A percentile compares a stretch with the other conserved stretches of the same genome.
Conservation (phyloP, 2,888 invertebrate genomes). For the Platycheirus rosarum region DNA sequence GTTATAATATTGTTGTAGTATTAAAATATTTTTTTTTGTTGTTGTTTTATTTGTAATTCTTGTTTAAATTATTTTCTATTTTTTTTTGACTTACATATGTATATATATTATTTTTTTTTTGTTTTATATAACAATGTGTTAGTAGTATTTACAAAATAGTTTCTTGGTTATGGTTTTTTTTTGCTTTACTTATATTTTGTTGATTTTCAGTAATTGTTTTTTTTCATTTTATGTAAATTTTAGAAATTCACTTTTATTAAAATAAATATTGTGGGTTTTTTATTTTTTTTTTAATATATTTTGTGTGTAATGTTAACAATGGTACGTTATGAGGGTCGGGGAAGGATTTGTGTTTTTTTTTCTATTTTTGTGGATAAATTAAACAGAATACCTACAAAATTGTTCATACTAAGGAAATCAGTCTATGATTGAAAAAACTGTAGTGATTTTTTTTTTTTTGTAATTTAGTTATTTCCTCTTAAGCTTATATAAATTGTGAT, state of each 20-base stretch:
- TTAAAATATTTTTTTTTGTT: slow-evolving; percentile 66
- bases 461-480: not conserved
- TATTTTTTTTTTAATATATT: slow-evolving; percentile 17
- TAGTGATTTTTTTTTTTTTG: not conserved
- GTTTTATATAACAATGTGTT: slow-evolving; percentile 28
- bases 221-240: slow-evolving; percentile 44
- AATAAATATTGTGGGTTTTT: slow-evolving; percentile 36
- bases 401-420: slow-evolving; percentile 10
- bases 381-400: not conserved
- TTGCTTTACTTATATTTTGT: slow-evolving; percentile 31
- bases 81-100: slow-evolving; percentile 58
- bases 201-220: slow-evolving; percentile 50
- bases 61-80: slow-evolving; percentile 47
- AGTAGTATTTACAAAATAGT: slow-evolving; percentile 72
- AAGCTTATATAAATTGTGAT: not conserved
- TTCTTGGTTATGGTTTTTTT: slow-evolving; percentile 56
- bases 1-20: slow-evolving; percentile 73
- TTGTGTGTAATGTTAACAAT: slow-evolving; percentile 35
- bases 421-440: slow-evolving; percentile 6
- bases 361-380: too few relatives aligned
- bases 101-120: too few relatives aligned
- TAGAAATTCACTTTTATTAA: slow-evolving; percentile 53
- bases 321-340: slow-evolving; percentile 29
- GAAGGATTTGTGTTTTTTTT: slow-evolving; percentile 1
- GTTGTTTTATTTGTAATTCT: slow-evolving; percentile 34